Base-by-base conservation (phyloP, 2,113 vertebrate genomes). In the Mohoua ochrocephala region DNA sequence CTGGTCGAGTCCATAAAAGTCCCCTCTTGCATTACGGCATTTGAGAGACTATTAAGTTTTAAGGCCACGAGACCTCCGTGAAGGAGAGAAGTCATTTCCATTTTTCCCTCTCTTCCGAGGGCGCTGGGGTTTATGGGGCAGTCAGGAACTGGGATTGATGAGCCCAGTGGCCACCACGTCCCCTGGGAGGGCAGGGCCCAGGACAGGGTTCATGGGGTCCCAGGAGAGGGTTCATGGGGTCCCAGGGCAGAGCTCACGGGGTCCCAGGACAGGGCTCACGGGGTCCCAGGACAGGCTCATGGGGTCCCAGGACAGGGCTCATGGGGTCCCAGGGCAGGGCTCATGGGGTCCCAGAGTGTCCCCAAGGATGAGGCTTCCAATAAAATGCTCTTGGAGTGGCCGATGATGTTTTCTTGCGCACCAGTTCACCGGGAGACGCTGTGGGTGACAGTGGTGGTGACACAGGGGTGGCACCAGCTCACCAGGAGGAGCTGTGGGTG, bases 21-120 rank as follows among this genome's bases (percentile, higher is more conserved):
- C 96, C 97, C 96, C 94, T 97, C 96, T 96, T 96, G 97, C 80
- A 89, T 97, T 96, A 97, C 56, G 47, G 94, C 96, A 71, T 97
- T 97, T 97, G 98, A 98, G 93, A 98, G 97, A 97, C 97, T 98
- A 97, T 98, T 98, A 98, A 98, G 96, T 98, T 98, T 98, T 98
- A 98, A 98, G 98, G 98, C 97, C 97, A 88, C 30, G 22, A 93
- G 97, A 96, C 97, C 97, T 98, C 97, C 30, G 20, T 96, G 97
- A 97, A 98, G 97, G 96, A 97, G 97, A 97, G 91, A 57, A 87
- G 75, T 95, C 90, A 42, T 87, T 96, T 94, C 94, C 84, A 71
- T 96, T 91, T 84, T 87, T 20, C n/a, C 35, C 75, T 85, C 49
- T 65, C 70, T 95, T 95, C 83, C 1, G 53, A 84, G 78, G 81